Conservation (phyloP, 2,797 vertebrate species). For the Lutjanus argentimaculatus region DNA sequence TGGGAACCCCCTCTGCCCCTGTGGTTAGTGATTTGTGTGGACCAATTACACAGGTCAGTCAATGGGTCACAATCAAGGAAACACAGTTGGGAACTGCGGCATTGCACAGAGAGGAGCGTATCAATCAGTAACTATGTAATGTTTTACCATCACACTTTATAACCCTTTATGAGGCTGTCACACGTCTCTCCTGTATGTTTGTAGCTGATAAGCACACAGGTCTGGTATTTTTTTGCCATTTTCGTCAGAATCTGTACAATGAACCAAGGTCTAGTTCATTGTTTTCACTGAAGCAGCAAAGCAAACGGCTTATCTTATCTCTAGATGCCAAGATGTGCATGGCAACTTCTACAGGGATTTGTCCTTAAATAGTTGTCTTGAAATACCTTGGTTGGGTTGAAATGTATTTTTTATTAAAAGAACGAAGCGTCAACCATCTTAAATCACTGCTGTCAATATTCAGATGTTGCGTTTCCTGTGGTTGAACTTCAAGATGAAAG, state of each 20-base stretch:
- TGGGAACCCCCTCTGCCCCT: conserved; percentile 64
- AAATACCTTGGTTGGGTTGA: conserved; percentile 1
- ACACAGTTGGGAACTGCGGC: conserved; percentile 59
- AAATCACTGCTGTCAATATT: conserved; percentile 71
- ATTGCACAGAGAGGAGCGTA: conserved; percentile 55
- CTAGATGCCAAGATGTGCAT: conserved; percentile 21
- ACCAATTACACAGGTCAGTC: conserved; percentile 85
- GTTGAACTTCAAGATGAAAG: conserved; percentile 85
- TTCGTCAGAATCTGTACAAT: conserved; percentile 40
- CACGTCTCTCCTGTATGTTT: conserved; percentile 57
- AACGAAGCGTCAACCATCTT: conserved; percentile 26
- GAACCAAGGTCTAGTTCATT: conserved; percentile 26
- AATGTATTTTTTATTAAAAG: no score
- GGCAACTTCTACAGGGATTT: conserved; percentile 26
- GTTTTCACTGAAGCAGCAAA: conserved; percentile 31
- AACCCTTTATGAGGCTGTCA: conserved; percentile 74
- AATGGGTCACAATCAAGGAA: conserved; percentile 80
- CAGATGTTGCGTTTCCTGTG: conserved; percentile 79
- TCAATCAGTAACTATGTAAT: conserved; percentile 85
- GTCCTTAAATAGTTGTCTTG: neutral
- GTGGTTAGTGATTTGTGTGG: conserved; percentile 83
- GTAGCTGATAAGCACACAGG: conserved; percentile 66
- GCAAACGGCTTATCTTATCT: conserved; percentile 61
- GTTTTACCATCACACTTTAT: conserved; percentile 82
- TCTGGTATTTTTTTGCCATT: conserved; percentile 44